phyloP scores from a whole-genome alignment of 2,113 vertebrate genomes.

The Sylvia atricapilla region DNA sequence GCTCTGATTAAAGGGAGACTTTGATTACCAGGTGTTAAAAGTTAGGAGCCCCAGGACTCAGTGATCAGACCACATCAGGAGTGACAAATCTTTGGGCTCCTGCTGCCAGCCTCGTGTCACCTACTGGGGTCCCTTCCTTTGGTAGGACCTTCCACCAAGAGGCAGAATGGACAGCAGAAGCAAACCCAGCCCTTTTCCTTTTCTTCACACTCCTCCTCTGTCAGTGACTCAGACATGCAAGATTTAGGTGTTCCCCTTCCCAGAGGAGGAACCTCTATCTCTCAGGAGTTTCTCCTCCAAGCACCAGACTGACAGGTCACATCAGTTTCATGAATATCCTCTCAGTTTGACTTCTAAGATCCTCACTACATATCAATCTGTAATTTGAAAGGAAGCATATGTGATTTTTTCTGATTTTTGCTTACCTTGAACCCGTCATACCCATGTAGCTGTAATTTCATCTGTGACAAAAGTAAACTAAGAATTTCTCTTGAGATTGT shows the following conservation, averaged over 20 bases:
- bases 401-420: not conserved
- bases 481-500: not conserved
- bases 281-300: not conserved
- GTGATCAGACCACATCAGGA: not conserved
- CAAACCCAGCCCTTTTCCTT: not conserved
- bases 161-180: not conserved
- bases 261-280: not conserved
- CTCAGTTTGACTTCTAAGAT: not conserved
- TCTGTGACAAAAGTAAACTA: not conserved
- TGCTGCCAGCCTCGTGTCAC: not conserved
- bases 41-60: not conserved
- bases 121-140: not conserved
- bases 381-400: not conserved
- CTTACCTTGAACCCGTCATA: not conserved
- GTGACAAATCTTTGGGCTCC: not conserved
- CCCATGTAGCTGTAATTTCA: not conserved
- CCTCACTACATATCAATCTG: not conserved
- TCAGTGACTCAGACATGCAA: not conserved
- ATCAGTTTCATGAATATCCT: not conserved
- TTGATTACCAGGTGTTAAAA: not conserved
- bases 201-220: not conserved
- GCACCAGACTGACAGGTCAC: not conserved
- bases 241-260: not conserved
- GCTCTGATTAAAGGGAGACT: not conserved
- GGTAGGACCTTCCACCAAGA: not conserved